These are phyloP conservation scores for Prorops nasuta DNA, from an alignment of 1,140 invertebrate species.

Conservation along the genomic window DNA sequence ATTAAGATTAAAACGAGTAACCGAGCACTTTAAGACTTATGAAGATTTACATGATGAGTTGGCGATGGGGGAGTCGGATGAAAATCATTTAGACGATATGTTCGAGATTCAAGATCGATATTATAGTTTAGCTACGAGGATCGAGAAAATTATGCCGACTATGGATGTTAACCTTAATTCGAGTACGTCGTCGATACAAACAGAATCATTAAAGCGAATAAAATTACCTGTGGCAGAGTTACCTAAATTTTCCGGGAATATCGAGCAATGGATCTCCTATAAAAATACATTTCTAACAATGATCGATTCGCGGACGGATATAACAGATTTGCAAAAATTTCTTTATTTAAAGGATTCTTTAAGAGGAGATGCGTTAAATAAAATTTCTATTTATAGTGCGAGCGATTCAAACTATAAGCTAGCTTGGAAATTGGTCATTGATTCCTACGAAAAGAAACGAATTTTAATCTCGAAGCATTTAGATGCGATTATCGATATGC, in stretches of 20 bases:
- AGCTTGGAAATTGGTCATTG: conserved; percentile 19
- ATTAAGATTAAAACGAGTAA: no score
- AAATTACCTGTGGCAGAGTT: background rate
- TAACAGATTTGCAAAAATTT: conserved; percentile 16
- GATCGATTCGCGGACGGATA: background rate
- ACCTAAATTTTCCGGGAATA: background rate
- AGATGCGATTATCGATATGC: conserved; percentile 14
- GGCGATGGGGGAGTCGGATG: no score
- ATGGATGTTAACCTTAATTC: no score
- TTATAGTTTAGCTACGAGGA: no score
- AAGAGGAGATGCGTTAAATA: conserved; percentile 17
- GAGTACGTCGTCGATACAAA: no score
- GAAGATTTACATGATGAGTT: no score
- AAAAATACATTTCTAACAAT: background rate
- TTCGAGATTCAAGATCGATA: no score
- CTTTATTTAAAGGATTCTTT: conserved; percentile 17
- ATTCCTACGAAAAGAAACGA: conserved; percentile 19
- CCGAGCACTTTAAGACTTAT: no score
- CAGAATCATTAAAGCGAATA: background rate
- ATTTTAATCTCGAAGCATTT: conserved; percentile 18
- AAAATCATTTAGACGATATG: no score
- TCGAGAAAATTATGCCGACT: no score
- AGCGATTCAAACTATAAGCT: conserved; percentile 24
- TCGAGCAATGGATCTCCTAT: background rate
- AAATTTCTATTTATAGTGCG: conserved; percentile 10